Conservation (phyloP, 2,113 vertebrate genomes). For the Fregetta grallaria region DNA sequence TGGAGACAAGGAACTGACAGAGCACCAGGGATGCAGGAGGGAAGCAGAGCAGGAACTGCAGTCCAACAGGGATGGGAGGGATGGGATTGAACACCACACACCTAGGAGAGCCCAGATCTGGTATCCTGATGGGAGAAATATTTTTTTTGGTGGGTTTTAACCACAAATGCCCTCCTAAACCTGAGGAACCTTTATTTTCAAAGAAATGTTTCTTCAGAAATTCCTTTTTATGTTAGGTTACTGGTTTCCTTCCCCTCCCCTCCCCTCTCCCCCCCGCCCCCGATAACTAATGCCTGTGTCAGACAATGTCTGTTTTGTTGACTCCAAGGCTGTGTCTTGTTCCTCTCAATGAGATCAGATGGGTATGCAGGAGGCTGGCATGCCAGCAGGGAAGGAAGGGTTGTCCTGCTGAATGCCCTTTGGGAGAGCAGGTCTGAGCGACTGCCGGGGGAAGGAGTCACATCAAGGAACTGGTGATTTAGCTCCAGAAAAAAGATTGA, state of each 20-base stretch:
- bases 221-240: neutral
- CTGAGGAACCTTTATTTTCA: neutral
- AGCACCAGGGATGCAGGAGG: neutral
- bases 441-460: neutral
- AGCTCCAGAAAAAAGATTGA: neutral
- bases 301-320: neutral
- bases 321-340: neutral
- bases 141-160: neutral
- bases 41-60: neutral
- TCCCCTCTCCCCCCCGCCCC: too few species aligned
- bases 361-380: neutral
- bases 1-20: neutral
- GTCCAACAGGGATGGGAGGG: neutral
- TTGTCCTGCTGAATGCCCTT: neutral
- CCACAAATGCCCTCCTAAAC: neutral
- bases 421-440: neutral
- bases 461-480: neutral
- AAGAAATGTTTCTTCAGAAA: neutral
- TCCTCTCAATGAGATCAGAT: neutral
- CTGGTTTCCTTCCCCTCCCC: neutral
- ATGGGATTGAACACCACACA: accelerated
- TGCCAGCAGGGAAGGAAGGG: neutral
- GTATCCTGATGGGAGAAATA: neutral
- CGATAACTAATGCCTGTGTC: neutral
- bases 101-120: neutral